phyloP scores from a whole-genome alignment of 1,140 invertebrate genomes.

The Drosophila teissieri region DNA sequence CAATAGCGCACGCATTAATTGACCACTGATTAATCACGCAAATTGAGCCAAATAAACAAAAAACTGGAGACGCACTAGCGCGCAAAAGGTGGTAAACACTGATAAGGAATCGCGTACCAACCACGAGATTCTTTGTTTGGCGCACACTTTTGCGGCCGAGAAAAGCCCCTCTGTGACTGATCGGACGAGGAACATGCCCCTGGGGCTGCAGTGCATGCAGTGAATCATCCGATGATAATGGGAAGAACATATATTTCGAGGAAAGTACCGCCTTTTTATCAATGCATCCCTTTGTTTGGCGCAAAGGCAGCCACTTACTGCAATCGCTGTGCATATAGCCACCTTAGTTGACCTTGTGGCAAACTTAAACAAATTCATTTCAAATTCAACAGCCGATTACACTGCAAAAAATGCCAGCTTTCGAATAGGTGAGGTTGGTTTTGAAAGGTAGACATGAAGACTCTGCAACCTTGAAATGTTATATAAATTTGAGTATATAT shows the following conservation, averaged over 20 bases:
- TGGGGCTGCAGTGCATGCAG: constrained; percentile 8
- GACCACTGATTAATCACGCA: constrained; percentile 34
- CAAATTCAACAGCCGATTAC: constrained; percentile 21
- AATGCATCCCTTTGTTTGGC: constrained; percentile 24
- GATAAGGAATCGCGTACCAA: constrained; percentile 29
- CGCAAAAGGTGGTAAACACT: constrained; percentile 38
- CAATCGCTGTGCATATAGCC: constrained; percentile 14
- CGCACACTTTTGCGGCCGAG: constrained; percentile 13
- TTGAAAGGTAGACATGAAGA: too few relatives aligned
- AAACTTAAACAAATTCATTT: constrained; percentile 33
- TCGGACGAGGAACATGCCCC: background rate
- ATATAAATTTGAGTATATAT: too few relatives aligned
- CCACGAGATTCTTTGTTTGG: constrained; percentile 16
- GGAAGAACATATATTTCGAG: constrained; percentile 23
- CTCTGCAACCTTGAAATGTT: too few relatives aligned
- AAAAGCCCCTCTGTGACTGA: constrained; percentile 16
- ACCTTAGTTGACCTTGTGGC: constrained; percentile 10
- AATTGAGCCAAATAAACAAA: constrained; percentile 19
- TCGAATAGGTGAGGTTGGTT: too few relatives aligned
- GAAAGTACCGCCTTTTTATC: constrained; percentile 19
- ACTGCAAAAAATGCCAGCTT: background rate
- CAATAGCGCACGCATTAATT: constrained; percentile 32
- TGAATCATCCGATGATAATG: constrained; percentile 21
- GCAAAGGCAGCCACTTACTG: constrained; percentile 3
- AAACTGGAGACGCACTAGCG: constrained; percentile 24